Evolutionary conservation across 2,888 invertebrate species (phyloP).

Genomic region (Xestia ashworthii): DNA sequence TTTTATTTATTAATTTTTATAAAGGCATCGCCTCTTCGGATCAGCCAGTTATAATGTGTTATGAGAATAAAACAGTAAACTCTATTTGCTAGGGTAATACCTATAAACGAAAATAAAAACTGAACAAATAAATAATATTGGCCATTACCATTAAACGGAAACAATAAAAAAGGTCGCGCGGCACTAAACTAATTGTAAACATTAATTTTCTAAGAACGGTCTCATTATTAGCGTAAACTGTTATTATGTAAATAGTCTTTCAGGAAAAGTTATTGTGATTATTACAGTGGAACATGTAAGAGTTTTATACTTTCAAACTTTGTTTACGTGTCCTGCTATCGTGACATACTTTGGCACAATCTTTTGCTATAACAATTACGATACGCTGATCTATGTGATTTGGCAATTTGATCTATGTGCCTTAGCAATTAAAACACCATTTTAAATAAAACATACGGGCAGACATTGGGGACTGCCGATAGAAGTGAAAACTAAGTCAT

Average conservation of each 20-base stretch:
- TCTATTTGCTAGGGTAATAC: background rate
- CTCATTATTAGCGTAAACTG: constrained; percentile 38
- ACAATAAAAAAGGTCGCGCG: constrained; percentile 29
- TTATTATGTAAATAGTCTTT: constrained; percentile 54
- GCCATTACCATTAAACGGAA: constrained; percentile 26
- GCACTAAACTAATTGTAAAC: constrained; percentile 41
- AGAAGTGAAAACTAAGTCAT: no score
- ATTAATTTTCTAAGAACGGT: constrained; percentile 47
- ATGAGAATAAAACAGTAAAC: background rate
- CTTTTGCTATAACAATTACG: background rate
- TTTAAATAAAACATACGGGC: no score
- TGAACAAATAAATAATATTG: constrained; percentile 19
- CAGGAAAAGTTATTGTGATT: constrained; percentile 29
- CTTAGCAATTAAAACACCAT: background rate
- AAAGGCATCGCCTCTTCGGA: background rate
- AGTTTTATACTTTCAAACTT: background rate
- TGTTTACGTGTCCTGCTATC: background rate
- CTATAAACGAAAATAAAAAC: background rate
- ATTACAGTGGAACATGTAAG: constrained; percentile 1
- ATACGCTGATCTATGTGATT: background rate
- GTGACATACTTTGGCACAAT: background rate
- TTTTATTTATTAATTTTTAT: background rate
- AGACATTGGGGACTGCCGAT: no score
- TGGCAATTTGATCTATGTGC: background rate
- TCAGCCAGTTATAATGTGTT: background rate